Percentiles rank a stretch among this genome's conserved stretches.
Conservation (phyloP, 2,797 vertebrate species). For the Aphelocoma californica region DNA sequence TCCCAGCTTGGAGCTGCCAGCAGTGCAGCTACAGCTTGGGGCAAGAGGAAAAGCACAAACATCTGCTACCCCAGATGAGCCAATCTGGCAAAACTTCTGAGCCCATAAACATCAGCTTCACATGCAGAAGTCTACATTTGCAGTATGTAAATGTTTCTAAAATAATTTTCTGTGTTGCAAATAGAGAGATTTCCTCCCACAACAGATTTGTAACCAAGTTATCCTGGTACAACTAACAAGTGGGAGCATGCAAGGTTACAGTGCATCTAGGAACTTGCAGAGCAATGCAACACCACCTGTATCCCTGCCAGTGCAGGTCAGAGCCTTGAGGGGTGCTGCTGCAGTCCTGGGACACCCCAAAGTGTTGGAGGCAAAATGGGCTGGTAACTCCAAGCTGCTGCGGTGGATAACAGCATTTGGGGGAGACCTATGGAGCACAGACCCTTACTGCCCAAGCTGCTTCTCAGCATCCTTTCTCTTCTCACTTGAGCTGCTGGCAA, state of each 20-base stretch:
- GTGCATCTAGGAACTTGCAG: not conserved
- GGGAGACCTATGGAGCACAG: not conserved
- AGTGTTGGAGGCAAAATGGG: fast-evolving
- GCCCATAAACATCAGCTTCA: not conserved
- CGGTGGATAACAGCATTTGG: not conserved
- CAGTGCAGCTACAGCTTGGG: not conserved
- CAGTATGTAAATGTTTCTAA: slow-evolving; percentile 25
- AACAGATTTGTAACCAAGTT: not conserved
- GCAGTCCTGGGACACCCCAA: not conserved
- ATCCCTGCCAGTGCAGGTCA: not conserved
- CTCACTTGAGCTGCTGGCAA: not conserved
- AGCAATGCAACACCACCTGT: fast-evolving
- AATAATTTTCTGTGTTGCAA: not conserved
- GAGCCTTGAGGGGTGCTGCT: not conserved
- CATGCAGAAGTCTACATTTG: not conserved
- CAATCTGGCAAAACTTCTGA: slow-evolving; percentile 7
- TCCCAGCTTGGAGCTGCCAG: not conserved
- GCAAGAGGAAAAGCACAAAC: not conserved
- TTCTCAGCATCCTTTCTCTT: not conserved
- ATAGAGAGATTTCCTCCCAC: slow-evolving; percentile 4
- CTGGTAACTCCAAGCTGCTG: not conserved
- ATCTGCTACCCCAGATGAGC: slow-evolving; percentile 8
- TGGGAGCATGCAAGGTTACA: not conserved
- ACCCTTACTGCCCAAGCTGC: not conserved
- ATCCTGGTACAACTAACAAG: not conserved